These are phyloP conservation scores for Temnothorax curvispinosus DNA, from an alignment of 1,140 invertebrate species.

Conservation along the genomic window DNA sequence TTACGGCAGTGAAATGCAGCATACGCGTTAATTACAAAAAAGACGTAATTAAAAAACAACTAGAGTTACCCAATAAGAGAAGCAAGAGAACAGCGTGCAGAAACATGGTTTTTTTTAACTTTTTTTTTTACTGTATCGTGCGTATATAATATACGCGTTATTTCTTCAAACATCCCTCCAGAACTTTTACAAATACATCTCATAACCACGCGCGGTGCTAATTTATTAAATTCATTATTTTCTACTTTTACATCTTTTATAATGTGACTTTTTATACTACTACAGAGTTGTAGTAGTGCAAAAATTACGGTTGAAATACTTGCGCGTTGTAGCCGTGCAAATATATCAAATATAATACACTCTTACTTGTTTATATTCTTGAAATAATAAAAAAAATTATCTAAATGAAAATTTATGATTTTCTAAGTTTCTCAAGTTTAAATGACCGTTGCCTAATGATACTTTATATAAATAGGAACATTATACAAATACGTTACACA, in stretches of 20 bases:
- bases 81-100: neutral
- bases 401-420: neutral
- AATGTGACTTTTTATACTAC: neutral
- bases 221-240: constrained; percentile 38
- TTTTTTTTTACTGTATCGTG: neutral
- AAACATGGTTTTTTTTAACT: neutral
- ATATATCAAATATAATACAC: neutral
- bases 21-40: constrained; percentile 19
- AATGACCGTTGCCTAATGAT: neutral
- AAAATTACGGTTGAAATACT: neutral
- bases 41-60: constrained; percentile 26
- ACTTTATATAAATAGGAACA: neutral
- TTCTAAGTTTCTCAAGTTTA: neutral
- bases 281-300: neutral
- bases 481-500: neutral
- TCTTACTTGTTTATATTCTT: neutral
- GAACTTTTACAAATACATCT: neutral
- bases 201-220: neutral
- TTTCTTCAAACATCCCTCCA: constrained; percentile 5
- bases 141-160: neutral
- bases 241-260: neutral
- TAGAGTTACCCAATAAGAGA: neutral
- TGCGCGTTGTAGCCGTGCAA: neutral
- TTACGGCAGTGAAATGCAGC: neutral
- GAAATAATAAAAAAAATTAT: neutral